phyloP scores from a whole-genome alignment of 2,797 vertebrate genomes.

The Sebastes kiyomatsui region DNA sequence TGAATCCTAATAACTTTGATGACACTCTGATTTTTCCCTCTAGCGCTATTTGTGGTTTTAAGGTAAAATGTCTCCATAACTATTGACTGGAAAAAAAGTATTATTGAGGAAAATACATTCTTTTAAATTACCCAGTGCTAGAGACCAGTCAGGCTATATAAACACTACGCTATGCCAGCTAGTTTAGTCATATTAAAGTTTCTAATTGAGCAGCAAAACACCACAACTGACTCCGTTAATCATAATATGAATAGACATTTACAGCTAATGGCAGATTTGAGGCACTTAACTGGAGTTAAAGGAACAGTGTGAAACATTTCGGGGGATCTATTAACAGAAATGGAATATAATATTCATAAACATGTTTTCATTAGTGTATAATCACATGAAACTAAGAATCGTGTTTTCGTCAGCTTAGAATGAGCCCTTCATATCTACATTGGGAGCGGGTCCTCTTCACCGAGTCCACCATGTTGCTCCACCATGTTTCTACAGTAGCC shows the following conservation, averaged over 20 bases:
- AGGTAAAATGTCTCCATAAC: background rate
- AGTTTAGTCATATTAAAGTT: background rate
- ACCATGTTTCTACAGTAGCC: no score
- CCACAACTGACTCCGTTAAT: background rate
- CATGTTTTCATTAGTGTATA: no score
- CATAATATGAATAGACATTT: conserved; percentile 5
- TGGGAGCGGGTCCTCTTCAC: no score
- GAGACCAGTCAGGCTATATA: background rate
- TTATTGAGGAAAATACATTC: background rate
- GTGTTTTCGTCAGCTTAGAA: no score
- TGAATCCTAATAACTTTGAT: background rate
- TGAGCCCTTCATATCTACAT: no score
- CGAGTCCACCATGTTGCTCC: no score
- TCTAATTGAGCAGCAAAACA: background rate
- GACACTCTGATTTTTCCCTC: background rate
- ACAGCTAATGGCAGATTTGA: background rate
- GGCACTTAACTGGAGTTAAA: background rate
- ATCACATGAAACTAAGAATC: no score
- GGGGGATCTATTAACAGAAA: no score
- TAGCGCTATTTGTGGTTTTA: background rate
- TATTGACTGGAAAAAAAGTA: background rate
- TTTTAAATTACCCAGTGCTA: background rate
- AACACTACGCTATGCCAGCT: background rate
- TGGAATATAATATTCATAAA: no score
- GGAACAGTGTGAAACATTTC: no score